A percentile compares a stretch with the other conserved stretches of the same genome.
phyloP scores from a whole-genome alignment of 1,140 invertebrate species.

The Brachionus rotundiformis region DNA sequence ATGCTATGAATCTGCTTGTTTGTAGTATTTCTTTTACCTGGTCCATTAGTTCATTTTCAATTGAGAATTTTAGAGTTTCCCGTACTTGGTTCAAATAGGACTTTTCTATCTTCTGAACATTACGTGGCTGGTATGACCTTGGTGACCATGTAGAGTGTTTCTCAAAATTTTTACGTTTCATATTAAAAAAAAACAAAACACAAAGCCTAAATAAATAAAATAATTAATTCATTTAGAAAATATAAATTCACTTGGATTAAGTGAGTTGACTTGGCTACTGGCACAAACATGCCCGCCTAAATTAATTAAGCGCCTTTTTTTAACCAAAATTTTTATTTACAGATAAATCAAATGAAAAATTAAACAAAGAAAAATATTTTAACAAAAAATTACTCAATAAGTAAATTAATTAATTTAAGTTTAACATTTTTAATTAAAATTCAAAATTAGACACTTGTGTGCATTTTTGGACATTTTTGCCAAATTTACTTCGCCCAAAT shows the following conservation, averaged over 20 bases:
- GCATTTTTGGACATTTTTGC: constrained; percentile 75
- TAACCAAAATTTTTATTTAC: not conserved
- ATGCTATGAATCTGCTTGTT: not conserved
- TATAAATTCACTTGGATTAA: not conserved
- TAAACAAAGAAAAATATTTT: constrained; percentile 30
- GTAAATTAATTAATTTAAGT: not conserved
- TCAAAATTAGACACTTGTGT: constrained; percentile 67
- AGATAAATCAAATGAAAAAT: not conserved
- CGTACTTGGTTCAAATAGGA: constrained; percentile 8
- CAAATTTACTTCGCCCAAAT: constrained; percentile 77
- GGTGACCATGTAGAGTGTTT: not conserved
- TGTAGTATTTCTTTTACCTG: not conserved
- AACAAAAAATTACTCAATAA: constrained; percentile 44
- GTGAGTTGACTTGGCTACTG: constrained; percentile 9
- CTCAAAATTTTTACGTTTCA: constrained; percentile 20
- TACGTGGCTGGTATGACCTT: not conserved
- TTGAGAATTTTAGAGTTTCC: constrained; percentile 3
- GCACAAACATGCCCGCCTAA: not conserved
- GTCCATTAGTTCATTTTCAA: constrained; percentile 2
- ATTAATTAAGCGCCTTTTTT: not conserved
- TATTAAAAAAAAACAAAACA: constrained; percentile 4
- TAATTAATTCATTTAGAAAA: not conserved
- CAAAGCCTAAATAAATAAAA: not conserved
- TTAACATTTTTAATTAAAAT: not conserved
- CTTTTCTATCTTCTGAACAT: not conserved